These are phyloP conservation scores for Isaurus tuberculatus DNA, from an alignment of 92 coral and sea anemone genomes.

Conservation along the genomic window DNA sequence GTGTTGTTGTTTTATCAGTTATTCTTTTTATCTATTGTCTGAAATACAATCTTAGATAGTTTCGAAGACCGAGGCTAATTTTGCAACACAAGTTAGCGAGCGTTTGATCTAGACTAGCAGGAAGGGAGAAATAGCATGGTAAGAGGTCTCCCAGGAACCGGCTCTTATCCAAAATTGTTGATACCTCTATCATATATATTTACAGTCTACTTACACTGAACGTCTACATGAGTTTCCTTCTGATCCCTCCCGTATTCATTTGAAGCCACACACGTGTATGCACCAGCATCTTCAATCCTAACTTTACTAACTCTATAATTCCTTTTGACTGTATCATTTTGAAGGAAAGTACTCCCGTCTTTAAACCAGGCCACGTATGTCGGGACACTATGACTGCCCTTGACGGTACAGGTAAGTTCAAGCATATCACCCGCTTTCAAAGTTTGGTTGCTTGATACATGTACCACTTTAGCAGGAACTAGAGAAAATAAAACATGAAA, in stretches of 20 bases:
- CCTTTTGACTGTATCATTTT: conserved; percentile 32
- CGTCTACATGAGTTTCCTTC: conserved; percentile 55
- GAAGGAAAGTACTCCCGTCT: conserved; percentile 50
- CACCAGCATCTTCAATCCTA: conserved; percentile 63
- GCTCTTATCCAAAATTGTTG: too few relatives aligned
- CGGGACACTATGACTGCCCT: conserved; percentile 53
- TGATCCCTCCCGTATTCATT: conserved; percentile 70
- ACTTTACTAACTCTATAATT: conserved; percentile 63
- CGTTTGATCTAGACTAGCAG: too few relatives aligned
- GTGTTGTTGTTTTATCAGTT: too few relatives aligned
- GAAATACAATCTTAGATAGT: too few relatives aligned
- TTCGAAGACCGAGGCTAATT: too few relatives aligned
- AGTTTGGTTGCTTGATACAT: conserved; percentile 56
- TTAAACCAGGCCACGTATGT: conserved; percentile 52
- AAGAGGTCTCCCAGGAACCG: too few relatives aligned
- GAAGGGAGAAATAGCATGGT: too few relatives aligned
- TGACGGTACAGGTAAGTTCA: conserved; percentile 56
- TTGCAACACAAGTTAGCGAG: too few relatives aligned
- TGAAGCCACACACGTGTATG: conserved; percentile 76
- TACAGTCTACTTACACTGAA: conserved; percentile 78
- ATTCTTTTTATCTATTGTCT: too few relatives aligned
- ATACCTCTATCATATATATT: too few relatives aligned
- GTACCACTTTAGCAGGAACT: conserved; percentile 74
- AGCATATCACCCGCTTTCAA: conserved; percentile 54
- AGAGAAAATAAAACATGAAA: neutral